Evolutionary conservation across 2,113 vertebrate species (phyloP).

Genomic region (Peromyscus polionotus): DNA sequence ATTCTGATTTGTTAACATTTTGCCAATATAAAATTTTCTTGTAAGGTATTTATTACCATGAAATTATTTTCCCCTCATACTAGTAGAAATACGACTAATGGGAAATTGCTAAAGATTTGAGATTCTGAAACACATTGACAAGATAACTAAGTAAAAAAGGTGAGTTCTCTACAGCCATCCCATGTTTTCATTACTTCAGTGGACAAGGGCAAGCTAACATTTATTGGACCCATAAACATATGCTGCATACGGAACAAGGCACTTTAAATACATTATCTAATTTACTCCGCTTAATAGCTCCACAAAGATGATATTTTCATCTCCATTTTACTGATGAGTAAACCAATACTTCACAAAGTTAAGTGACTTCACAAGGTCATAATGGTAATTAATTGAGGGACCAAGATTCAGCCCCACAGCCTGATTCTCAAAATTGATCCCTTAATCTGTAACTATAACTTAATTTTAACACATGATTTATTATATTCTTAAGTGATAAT

Average conservation of each 20-base stretch:
- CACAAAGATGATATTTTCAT: constrained; percentile 45
- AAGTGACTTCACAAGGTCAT: constrained; percentile 47
- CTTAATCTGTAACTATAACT: not conserved
- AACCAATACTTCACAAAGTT: constrained; percentile 52
- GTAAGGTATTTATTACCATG: not conserved
- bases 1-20: constrained; percentile 38
- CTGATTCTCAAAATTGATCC: constrained; percentile 6
- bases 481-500: constrained; percentile 4
- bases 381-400: constrained; percentile 38
- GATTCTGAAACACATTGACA: constrained; percentile 25
- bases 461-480: not conserved
- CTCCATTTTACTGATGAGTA: constrained; percentile 48
- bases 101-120: constrained; percentile 45
- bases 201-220: constrained; percentile 1
- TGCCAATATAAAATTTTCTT: constrained; percentile 44
- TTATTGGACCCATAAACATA: constrained; percentile 47
- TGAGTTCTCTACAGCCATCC: not conserved
- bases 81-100: constrained; percentile 60
- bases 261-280: constrained; percentile 36
- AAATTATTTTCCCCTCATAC: constrained; percentile 1
- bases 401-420: not conserved
- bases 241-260: constrained; percentile 15
- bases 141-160: not conserved
- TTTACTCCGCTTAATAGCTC: constrained; percentile 41
- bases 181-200: constrained; percentile 41